Evolutionary conservation across 2,888 invertebrate species (phyloP).

Genomic region (Polydesmus complanatus): DNA sequence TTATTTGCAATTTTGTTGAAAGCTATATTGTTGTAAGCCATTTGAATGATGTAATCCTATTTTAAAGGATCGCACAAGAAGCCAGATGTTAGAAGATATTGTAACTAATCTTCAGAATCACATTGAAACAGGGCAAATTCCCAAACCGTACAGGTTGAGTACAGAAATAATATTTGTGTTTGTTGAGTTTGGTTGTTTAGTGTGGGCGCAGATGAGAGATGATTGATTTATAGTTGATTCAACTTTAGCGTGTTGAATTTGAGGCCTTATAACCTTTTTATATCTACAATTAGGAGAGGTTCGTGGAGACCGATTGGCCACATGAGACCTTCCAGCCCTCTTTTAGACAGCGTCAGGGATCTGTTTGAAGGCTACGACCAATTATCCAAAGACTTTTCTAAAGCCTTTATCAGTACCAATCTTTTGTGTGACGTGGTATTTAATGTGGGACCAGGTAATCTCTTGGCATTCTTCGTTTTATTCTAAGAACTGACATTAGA

Average conservation of each 20-base stretch:
- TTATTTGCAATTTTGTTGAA: not conserved
- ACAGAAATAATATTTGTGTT: conserved; percentile 29
- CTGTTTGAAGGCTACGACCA: conserved; percentile 83
- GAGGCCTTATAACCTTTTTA: no score
- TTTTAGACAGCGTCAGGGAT: conserved; percentile 81
- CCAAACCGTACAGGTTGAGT: conserved; percentile 84
- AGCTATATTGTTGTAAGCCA: not conserved
- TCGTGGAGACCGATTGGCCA: conserved; percentile 91
- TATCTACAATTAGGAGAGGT: no score
- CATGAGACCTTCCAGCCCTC: conserved; percentile 83
- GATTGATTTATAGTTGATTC: not conserved
- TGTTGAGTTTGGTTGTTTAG: not conserved
- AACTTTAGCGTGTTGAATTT: not conserved
- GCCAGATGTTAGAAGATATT: conserved; percentile 87
- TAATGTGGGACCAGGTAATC: conserved; percentile 63
- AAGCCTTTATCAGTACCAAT: conserved; percentile 71
- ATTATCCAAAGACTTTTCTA: conserved; percentile 79
- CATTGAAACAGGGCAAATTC: conserved; percentile 88
- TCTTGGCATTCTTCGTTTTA: not conserved
- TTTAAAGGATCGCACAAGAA: conserved; percentile 63
- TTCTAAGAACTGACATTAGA: not conserved
- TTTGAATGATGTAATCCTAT: conserved; percentile 27
- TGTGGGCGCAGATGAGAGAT: not conserved
- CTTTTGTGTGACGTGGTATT: conserved; percentile 80
- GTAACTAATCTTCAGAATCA: conserved; percentile 87